A percentile compares a stretch with the other conserved stretches of the same genome.
These are phyloP conservation scores for Cygnus atratus DNA, from an alignment of 2,113 vertebrate species.

Conservation along the genomic window DNA sequence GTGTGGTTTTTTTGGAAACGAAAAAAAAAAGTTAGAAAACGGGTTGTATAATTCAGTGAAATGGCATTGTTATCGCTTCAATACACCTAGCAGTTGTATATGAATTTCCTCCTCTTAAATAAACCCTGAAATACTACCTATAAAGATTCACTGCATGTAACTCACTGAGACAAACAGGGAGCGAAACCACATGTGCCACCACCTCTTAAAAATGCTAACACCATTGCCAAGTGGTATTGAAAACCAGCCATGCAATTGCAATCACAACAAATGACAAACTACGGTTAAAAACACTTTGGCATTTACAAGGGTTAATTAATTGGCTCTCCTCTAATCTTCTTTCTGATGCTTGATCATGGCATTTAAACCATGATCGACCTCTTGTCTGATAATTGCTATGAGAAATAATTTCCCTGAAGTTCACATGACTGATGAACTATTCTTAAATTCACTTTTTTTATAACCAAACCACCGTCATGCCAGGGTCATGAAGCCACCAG, in stretches of 20 bases:
- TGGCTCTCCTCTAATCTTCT: slow-evolving; percentile 51
- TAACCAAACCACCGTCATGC: not conserved
- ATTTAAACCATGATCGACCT: not conserved
- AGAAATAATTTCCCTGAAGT: not conserved
- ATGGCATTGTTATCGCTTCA: not conserved
- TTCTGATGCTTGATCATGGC: not conserved
- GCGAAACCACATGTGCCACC: rapidly evolving
- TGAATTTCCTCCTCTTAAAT: not conserved
- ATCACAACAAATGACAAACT: not conserved
- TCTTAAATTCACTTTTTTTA: not conserved
- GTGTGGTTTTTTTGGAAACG: no score
- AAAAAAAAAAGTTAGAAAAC: not conserved
- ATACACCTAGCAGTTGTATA: not conserved
- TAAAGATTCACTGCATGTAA: not conserved
- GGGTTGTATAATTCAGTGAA: not conserved
- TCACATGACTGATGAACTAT: not conserved
- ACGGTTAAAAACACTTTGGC: not conserved
- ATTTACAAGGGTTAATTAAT: not conserved
- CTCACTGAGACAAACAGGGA: not conserved
- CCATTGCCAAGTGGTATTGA: not conserved
- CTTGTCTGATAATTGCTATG: not conserved
- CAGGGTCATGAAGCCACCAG: not conserved
- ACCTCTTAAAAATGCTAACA: not conserved
- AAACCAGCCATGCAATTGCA: not conserved
- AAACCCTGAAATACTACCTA: not conserved